Evolutionary conservation across 2,113 vertebrate genomes (phyloP).

Genomic region (Sylvia atricapilla): DNA sequence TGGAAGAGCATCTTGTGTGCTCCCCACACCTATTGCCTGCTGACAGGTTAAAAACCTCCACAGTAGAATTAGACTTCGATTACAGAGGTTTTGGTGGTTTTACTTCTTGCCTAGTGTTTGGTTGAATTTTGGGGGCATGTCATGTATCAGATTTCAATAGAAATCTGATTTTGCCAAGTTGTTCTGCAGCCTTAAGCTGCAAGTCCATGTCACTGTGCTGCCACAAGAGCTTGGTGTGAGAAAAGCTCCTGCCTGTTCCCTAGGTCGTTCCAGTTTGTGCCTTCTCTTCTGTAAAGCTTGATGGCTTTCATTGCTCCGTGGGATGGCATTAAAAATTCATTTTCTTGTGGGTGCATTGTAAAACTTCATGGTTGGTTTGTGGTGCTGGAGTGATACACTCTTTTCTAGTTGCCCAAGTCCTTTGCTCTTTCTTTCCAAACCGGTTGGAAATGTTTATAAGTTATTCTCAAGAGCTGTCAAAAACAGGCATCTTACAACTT

Average conservation of each 20-base stretch:
- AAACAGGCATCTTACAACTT: neutral
- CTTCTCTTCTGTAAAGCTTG: neutral
- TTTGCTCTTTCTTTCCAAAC: neutral
- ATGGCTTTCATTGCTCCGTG: neutral
- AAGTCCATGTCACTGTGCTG: neutral
- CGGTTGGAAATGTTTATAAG: neutral
- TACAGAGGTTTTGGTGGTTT: neutral
- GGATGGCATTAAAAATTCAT: neutral
- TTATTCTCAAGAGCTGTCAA: neutral
- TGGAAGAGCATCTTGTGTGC: neutral
- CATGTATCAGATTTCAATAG: neutral
- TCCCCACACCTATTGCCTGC: neutral
- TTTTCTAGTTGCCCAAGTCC: neutral
- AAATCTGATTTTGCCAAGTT: neutral
- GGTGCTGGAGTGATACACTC: neutral
- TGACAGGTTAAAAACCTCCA: neutral
- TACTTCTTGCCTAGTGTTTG: neutral
- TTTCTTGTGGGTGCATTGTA: neutral
- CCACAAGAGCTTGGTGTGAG: neutral
- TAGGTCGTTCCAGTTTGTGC: neutral
- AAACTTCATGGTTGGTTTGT: neutral
- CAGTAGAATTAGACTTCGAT: neutral
- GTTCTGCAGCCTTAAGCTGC: neutral
- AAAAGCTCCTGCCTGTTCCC: neutral
- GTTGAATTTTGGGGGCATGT: neutral